These are phyloP conservation scores for Raja brachyura DNA, from an alignment of 2,113 vertebrate species.

Conservation along the genomic window DNA sequence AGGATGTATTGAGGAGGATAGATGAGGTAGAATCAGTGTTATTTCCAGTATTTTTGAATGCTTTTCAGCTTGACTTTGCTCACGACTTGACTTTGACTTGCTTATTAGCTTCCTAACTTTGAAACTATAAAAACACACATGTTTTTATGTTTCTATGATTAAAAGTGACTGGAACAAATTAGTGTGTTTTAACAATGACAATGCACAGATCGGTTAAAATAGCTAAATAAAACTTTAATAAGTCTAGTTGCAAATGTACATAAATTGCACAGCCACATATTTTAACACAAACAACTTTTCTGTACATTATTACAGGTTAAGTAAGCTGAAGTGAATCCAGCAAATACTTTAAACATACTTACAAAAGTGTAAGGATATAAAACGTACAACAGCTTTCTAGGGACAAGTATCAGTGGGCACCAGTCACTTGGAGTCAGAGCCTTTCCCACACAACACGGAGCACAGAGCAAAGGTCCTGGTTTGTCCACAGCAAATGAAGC, in stretches of 20 bases:
- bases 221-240: conserved; percentile 99
- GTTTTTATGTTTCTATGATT: background rate
- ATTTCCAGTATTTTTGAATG: no score
- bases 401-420: conserved; percentile 57
- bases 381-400: conserved; percentile 80
- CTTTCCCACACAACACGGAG: conserved; percentile 48
- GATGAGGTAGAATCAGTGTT: no score
- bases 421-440: conserved; percentile 56
- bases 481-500: background rate
- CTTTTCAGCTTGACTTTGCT: no score
- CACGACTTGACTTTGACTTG: no score
- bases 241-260: conserved; percentile 99
- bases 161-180: background rate
- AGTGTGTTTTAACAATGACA: background rate
- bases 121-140: background rate
- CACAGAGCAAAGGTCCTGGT: background rate
- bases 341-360: conserved; percentile 89
- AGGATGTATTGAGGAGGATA: no score
- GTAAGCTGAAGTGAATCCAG: conserved; percentile 68
- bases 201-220: conserved; percentile 68
- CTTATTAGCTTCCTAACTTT: background rate
- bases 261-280: conserved; percentile 94
- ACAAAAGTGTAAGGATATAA: conserved; percentile 86
- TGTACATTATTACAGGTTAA: conserved; percentile 92
- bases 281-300: conserved; percentile 78